Evolutionary conservation across 1,140 invertebrate species (phyloP).

Genomic region (Adelges cooleyi): DNA sequence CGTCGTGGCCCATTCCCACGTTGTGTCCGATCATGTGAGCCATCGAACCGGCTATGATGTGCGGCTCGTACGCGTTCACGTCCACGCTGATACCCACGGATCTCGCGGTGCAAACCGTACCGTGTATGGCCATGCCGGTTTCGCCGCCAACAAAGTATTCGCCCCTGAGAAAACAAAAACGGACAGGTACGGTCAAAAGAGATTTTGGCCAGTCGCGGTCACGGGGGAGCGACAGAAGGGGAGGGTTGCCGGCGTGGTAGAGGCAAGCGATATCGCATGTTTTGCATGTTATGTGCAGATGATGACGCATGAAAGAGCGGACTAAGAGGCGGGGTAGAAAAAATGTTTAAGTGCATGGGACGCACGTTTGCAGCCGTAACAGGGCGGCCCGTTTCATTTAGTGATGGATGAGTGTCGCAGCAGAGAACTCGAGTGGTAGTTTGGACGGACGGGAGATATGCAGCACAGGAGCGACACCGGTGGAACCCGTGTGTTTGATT

Average conservation of each 20-base stretch:
- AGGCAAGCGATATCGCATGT: background rate
- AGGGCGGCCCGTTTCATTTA: background rate
- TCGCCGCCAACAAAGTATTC: slow-evolving; percentile 69
- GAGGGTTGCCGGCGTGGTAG: background rate
- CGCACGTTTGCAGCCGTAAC: slow-evolving; percentile 1
- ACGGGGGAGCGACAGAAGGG: background rate
- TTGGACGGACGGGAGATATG: too few relatives aligned
- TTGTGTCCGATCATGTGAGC: slow-evolving; percentile 96
- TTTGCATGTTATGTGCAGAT: background rate
- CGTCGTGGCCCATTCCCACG: slow-evolving; percentile 88
- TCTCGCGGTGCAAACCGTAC: slow-evolving; percentile 79
- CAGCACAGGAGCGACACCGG: background rate
- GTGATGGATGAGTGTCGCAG: slow-evolving; percentile 13
- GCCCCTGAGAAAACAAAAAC: slow-evolving; percentile 62
- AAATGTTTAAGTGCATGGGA: background rate
- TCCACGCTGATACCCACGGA: slow-evolving; percentile 86
- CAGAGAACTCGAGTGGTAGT: background rate
- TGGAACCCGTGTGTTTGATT: background rate
- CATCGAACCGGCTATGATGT: slow-evolving; percentile 83
- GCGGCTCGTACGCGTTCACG: slow-evolving; percentile 83
- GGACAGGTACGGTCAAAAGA: too few relatives aligned
- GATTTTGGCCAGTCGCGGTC: too few relatives aligned
- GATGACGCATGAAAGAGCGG: background rate
- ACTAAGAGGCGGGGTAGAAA: too few relatives aligned
- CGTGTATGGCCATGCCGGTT: slow-evolving; percentile 82